phyloP scores from a whole-genome alignment of 2,888 invertebrate genomes.

The Limnephilus marmoratus region DNA sequence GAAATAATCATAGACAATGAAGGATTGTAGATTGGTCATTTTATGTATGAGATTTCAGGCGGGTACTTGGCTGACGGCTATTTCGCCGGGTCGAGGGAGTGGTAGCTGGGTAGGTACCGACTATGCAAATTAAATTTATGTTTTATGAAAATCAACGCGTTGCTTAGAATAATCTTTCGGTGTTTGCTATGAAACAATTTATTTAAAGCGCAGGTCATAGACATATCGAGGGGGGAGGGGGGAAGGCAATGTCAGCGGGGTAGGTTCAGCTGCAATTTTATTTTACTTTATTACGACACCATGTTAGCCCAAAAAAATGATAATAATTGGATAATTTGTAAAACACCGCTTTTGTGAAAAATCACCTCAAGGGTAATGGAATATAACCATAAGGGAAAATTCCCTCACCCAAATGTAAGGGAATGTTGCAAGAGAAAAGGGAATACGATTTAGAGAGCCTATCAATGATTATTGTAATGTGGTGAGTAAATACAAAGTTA shows the following conservation, averaged over 20 bases:
- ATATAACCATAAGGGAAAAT: too few species aligned
- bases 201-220: background rate
- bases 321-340: too few species aligned
- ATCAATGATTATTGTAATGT: too few species aligned
- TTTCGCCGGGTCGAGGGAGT: background rate
- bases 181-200: background rate
- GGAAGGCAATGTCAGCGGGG: background rate
- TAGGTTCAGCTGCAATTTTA: background rate
- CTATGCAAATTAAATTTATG: constrained; percentile 16
- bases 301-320: too few species aligned
- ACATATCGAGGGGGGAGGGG: background rate
- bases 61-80: background rate
- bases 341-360: too few species aligned
- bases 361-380: too few species aligned
- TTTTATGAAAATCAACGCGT: constrained; percentile 9
- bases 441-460: too few species aligned
- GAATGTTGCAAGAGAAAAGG: too few species aligned
- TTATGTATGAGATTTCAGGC: background rate
- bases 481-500: too few species aligned
- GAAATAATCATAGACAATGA: background rate
- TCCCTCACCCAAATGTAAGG: too few species aligned
- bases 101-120: background rate
- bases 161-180: constrained; percentile 6
- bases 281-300: background rate
- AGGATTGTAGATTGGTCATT: constrained; percentile 9